phyloP scores from a whole-genome alignment of 2,797 vertebrate genomes.

The Melanotaenia trifasciata region DNA sequence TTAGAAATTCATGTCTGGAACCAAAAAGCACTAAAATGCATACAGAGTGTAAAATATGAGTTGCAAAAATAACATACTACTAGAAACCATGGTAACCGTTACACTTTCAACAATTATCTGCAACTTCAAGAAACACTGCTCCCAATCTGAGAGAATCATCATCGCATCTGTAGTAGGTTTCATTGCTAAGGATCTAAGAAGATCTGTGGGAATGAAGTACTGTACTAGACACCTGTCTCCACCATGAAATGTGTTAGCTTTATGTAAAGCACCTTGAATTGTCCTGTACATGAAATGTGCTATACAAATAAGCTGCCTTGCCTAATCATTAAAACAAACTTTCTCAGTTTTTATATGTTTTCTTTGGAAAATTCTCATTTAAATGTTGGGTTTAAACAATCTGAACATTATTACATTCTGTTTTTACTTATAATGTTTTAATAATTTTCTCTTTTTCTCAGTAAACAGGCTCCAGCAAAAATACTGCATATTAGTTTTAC shows the following conservation, averaged over 20 bases:
- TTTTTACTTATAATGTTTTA: background rate
- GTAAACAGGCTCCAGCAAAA: background rate
- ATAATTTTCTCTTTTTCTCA: background rate
- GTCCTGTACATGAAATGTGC: no score
- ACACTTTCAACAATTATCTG: background rate
- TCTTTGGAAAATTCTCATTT: background rate
- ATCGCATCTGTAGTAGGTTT: background rate
- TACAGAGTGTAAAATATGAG: no score
- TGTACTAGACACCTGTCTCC: background rate
- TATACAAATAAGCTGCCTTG: background rate
- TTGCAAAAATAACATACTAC: no score
- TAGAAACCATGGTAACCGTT: no score
- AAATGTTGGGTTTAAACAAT: background rate
- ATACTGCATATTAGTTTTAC: conserved; percentile 17
- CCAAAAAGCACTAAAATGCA: no score
- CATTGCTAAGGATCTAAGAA: background rate
- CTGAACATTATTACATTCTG: no score
- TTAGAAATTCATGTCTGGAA: background rate
- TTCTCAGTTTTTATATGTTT: background rate
- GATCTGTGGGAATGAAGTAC: background rate
- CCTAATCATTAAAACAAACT: background rate
- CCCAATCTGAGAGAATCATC: background rate
- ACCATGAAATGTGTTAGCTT: background rate
- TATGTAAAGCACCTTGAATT: no score
- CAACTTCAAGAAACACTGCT: background rate